Evolutionary conservation across 1,140 invertebrate species (phyloP), one percentile per base, ranked within the genome.

Genomic region (Armadillidium nasatum): DNA sequence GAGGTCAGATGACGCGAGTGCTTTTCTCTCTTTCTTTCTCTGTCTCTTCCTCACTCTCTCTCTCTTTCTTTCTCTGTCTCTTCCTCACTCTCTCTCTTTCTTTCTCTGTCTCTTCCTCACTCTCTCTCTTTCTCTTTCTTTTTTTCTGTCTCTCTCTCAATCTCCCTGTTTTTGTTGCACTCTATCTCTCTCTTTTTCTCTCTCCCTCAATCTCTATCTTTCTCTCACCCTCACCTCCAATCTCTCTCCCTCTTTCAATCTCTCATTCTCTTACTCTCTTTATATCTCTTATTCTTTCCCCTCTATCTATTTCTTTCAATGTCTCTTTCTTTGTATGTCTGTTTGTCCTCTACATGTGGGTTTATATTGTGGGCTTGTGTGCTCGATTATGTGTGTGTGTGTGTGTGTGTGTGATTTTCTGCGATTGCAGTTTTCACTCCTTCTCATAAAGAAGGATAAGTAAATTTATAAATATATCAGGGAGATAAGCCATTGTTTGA

Each of bases 181-280:
- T n/a, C 21, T 73, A 11, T 44, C 1, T 66, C 60, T 6, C 60
- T 66, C 1, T 21, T 45, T 33, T 33, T n/a, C 22, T 19, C 43
- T 60, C n/a, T 21, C 1, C 4, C 7, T 46, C 44, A 67, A 1
- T 21, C 72, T 60, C 72, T 54, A 0, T 69, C 72, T 73, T 9
- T 73, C 13, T 54, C 9, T 46, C 33, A 33, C 2, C 44, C 4
- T 73, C 72, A 46, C 72, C n/a, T n/a, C n/a, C n/a, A n/a, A n/a
- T 73, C 72, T 73, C 44, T 74, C 73, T 68, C 73, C 43, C 45
- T 68, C 45, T 74, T 0, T 74, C 73, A 46, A 0, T 73, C 72
- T 73, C 22, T 44, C 43, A 3, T 6, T 33, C 33, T 33, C 33
- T 33, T 6, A 3, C 33, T 54, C 44, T 46, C 72, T 73, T 9